Evolutionary conservation across 2,888 invertebrate genomes (phyloP).

Genomic region (Thyatira batis): DNA sequence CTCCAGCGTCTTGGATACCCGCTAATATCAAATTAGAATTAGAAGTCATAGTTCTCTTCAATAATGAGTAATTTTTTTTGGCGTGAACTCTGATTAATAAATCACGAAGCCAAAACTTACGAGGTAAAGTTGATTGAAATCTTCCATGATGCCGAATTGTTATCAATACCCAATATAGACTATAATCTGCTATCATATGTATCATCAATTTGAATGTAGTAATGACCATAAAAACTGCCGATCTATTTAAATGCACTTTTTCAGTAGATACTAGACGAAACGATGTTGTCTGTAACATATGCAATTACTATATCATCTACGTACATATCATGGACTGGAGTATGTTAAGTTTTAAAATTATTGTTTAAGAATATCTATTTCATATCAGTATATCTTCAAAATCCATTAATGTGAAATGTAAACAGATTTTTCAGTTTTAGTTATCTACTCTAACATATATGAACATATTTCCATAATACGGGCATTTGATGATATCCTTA

Average conservation of each 20-base stretch:
- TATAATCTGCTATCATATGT: constrained; percentile 89
- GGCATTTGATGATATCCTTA: constrained; percentile 40
- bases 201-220: constrained; percentile 87
- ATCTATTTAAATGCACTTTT: constrained; percentile 75
- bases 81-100: background rate
- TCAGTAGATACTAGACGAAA: constrained; percentile 83
- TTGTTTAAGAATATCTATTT: too few relatives aligned
- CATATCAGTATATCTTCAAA: too few relatives aligned
- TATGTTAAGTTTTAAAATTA: too few relatives aligned
- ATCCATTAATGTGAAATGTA: too few relatives aligned
- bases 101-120: constrained; percentile 37
- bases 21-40: constrained; percentile 8
- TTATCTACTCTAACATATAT: too few relatives aligned
- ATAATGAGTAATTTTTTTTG: background rate
- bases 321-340: too few relatives aligned
- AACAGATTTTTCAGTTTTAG: background rate
- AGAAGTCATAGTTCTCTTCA: background rate
- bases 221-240: constrained; percentile 83
- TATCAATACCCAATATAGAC: constrained; percentile 89
- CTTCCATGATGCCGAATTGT: constrained; percentile 63
- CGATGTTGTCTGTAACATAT: constrained; percentile 82
- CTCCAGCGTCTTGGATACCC: constrained; percentile 43
- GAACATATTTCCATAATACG: background rate
- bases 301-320: background rate
- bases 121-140: constrained; percentile 44